These are phyloP conservation scores for Drosophila mimica DNA, from an alignment of 2,888 invertebrate species.

Conservation along the genomic window DNA sequence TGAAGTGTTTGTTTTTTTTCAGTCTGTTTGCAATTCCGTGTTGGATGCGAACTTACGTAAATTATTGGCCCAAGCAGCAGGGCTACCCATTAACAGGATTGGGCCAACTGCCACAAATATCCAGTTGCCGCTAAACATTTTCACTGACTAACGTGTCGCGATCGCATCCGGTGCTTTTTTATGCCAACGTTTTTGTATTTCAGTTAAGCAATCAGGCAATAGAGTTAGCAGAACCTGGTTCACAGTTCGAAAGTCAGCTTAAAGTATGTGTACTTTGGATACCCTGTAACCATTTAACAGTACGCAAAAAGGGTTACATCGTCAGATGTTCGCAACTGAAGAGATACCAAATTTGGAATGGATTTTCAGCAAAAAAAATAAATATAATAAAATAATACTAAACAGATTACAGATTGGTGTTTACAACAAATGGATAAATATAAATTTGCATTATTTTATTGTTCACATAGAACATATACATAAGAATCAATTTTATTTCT, in stretches of 20 bases:
- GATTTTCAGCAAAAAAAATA: background rate
- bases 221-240: conserved; percentile 1
- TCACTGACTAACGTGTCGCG: conserved; percentile 27
- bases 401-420: background rate
- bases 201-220: background rate
- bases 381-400: background rate
- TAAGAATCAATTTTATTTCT: background rate
- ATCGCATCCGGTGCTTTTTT: conserved; percentile 35
- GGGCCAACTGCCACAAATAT: background rate
- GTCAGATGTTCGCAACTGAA: background rate
- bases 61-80: background rate
- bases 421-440: background rate
- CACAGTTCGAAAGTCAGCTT: conserved; percentile 3
- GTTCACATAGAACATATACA: background rate
- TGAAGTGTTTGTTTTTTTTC: background rate
- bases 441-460: background rate
- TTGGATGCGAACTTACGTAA: conserved; percentile 20
- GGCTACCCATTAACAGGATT: background rate
- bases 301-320: background rate
- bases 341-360: background rate
- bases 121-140: conserved; percentile 22
- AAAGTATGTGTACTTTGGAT: background rate
- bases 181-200: conserved; percentile 13
- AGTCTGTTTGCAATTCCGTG: background rate
- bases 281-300: background rate